Evolutionary conservation across 2,113 vertebrate species (phyloP).

Genomic region (Terrapene triunguis): DNA sequence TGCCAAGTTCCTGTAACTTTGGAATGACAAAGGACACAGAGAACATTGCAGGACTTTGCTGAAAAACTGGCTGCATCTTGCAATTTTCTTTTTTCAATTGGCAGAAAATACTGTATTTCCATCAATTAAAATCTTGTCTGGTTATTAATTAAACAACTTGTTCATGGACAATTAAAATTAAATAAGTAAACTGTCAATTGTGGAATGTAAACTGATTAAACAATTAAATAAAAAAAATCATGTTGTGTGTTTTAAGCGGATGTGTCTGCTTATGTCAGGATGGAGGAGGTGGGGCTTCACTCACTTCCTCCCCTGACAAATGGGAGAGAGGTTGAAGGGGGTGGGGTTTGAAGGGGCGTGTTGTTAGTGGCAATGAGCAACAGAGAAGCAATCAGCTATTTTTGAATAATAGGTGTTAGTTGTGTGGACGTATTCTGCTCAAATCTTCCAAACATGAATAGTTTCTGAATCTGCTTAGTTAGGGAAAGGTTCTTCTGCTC

Average conservation of each 20-base stretch:
- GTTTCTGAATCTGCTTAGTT: neutral
- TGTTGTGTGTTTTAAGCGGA: slow-evolving; percentile 84
- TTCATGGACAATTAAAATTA: slow-evolving; percentile 81
- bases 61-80: slow-evolving; percentile 74
- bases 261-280: slow-evolving; percentile 62
- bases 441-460: neutral
- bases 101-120: slow-evolving; percentile 81
- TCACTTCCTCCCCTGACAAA: neutral
- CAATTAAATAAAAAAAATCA: slow-evolving; percentile 83
- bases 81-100: slow-evolving; percentile 75
- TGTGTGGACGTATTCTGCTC: neutral
- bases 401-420: neutral
- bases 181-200: slow-evolving; percentile 85
- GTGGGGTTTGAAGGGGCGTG: neutral
- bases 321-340: neutral
- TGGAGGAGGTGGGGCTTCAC: accelerated
- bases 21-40: slow-evolving; percentile 61
- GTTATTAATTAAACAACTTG: slow-evolving; percentile 84
- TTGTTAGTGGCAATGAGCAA: neutral
- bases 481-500: neutral
- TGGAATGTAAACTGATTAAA: slow-evolving; percentile 90
- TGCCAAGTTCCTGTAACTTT: slow-evolving; percentile 57
- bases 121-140: slow-evolving; percentile 81
- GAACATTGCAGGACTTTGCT: slow-evolving; percentile 66
- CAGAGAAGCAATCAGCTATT: neutral